Percentiles rank a stretch among this genome's conserved stretches.
Evolutionary conservation across 2,797 vertebrate genomes (phyloP).

Genomic region (Phyllotis vaccarum): DNA sequence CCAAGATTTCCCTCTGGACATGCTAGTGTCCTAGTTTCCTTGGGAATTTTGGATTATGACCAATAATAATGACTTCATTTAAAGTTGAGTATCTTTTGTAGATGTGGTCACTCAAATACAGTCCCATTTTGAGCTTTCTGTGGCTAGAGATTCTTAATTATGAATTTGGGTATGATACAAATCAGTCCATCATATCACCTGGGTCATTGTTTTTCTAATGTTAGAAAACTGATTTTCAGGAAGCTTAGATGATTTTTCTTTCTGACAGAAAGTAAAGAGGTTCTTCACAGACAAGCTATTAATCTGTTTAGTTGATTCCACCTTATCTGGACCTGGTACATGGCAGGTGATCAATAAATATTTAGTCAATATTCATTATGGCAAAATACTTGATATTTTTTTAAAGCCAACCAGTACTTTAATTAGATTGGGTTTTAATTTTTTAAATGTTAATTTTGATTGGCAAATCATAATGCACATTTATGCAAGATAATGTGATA

Average conservation of each 20-base stretch:
- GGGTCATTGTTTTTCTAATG: background rate
- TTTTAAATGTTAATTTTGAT: background rate
- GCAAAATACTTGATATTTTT: conserved; percentile 23
- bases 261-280: background rate
- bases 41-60: background rate
- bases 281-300: background rate
- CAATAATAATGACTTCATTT: background rate
- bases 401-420: background rate
- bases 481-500: background rate
- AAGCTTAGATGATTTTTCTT: background rate
- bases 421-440: background rate
- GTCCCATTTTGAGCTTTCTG: background rate
- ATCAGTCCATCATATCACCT: background rate
- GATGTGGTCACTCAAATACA: background rate
- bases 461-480: background rate
- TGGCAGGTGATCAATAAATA: background rate
- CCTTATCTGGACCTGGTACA: background rate
- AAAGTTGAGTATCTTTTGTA: background rate
- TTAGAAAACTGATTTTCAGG: background rate
- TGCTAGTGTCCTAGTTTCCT: background rate
- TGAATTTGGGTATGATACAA: background rate
- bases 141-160: background rate
- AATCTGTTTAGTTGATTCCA: background rate
- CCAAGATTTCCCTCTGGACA: background rate
- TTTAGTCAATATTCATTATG: background rate